Conservation (phyloP, 2,888 invertebrate genomes). For the Kryphioiulus occultus region DNA sequence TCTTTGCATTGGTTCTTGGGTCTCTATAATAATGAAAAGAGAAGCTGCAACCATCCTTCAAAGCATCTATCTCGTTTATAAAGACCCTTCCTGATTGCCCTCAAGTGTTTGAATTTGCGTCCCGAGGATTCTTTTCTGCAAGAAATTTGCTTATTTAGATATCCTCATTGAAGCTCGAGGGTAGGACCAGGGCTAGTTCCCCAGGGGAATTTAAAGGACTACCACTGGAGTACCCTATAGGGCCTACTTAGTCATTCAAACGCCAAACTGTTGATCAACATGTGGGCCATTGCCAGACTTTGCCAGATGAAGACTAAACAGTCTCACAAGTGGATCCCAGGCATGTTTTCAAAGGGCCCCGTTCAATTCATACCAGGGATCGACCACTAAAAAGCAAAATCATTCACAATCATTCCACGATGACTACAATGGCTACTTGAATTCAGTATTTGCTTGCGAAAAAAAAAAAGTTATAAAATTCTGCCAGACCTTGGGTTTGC, state of each 20-base stretch:
- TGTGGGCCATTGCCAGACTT: constrained; percentile 43
- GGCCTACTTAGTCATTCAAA: constrained; percentile 36
- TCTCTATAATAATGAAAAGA: not conserved
- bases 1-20: not conserved
- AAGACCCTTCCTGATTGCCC: constrained; percentile 40
- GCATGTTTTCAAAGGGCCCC: constrained; percentile 41
- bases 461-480: not conserved
- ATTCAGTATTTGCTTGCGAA: not conserved
- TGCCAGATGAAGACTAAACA: constrained; percentile 47
- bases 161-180: constrained; percentile 24
- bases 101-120: constrained; percentile 26
- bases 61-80: not conserved
- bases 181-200: constrained; percentile 36
- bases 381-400: constrained; percentile 33
- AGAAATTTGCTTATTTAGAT: constrained; percentile 36
- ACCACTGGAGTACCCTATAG: not conserved
- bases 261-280: constrained; percentile 46
- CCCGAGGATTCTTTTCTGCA: not conserved
- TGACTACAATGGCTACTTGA: constrained; percentile 15
- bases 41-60: constrained; percentile 4
- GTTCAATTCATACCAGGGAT: not conserved
- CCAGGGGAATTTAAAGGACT: constrained; percentile 5
- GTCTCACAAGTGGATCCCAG: constrained; percentile 43
- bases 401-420: constrained; percentile 22
- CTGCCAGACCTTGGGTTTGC: not conserved